Conservation (phyloP, 2,888 invertebrate genomes). For the Arctia plantaginis region DNA sequence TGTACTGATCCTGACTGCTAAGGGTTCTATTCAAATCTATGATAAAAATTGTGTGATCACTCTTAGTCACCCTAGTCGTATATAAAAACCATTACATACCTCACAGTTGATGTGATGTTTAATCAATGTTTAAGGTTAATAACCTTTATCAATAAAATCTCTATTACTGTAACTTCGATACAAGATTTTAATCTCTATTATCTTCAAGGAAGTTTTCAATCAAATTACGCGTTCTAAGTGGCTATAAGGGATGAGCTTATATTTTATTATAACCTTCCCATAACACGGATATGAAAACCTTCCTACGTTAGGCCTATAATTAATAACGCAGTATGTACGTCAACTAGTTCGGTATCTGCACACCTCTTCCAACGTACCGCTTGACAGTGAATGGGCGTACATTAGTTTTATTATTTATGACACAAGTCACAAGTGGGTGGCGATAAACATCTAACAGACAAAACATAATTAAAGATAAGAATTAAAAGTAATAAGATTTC, state of each 20-base stretch:
- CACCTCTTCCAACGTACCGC: slow-evolving; percentile 66
- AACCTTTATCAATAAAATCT: background rate
- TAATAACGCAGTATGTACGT: slow-evolving; percentile 64
- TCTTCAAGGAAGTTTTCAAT: slow-evolving; percentile 17
- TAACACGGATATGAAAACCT: slow-evolving; percentile 58
- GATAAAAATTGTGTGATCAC: no score
- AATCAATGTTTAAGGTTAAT: background rate
- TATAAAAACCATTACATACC: background rate
- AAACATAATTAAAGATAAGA: slow-evolving; percentile 34
- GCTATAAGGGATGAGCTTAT: slow-evolving; percentile 35
- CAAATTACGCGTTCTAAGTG: slow-evolving; percentile 23
- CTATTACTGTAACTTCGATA: background rate
- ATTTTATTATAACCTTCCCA: slow-evolving; percentile 59
- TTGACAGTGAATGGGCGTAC: slow-evolving; percentile 77
- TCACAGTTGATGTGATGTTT: background rate
- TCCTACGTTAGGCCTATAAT: slow-evolving; percentile 60
- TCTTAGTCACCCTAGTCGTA: background rate
- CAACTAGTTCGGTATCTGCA: slow-evolving; percentile 67
- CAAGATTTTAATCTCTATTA: background rate
- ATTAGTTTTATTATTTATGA: slow-evolving; percentile 53
- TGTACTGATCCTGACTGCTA: no score
- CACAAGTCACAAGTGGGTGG: slow-evolving; percentile 46
- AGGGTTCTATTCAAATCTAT: no score
- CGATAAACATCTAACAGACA: slow-evolving; percentile 40
- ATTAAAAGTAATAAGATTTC: slow-evolving; percentile 11